Evolutionary conservation across 2,113 vertebrate species (phyloP), one percentile per base, ranked within the genome.

Genomic region (Antennarius striatus): DNA sequence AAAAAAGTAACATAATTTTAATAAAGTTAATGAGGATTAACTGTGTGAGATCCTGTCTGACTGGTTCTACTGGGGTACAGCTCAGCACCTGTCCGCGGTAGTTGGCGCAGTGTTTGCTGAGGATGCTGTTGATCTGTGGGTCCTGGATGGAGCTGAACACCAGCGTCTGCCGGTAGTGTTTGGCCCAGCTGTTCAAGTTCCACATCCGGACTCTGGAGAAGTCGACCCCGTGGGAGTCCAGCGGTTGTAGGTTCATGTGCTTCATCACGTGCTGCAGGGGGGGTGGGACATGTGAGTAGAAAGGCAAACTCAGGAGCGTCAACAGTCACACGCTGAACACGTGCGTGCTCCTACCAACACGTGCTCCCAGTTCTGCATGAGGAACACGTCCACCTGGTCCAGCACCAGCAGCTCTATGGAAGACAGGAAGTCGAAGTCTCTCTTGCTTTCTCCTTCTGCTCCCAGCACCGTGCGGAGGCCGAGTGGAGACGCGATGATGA

Each of bases 361-460:
- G 0, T 99, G 98, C 50, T 99, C 98, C 98, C 98, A 99, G 68
- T 99, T 99, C 91, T 99, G 98, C 98, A 99, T 99, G 75, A 99
- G 94, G 77, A 95, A 95, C 55, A 99, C 84, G n/a, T 99, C 97
- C 1, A 94, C 94, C 84, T 98, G 96, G 77, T 99, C 98, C 59
- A 99, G 87, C 59, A 99, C 84, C 59, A 99, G 93, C 54, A 99
- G 77, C 90, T 99, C 96, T n/a, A 99, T 71, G 3, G 97, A 99
- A 0, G 97, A 96, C 1, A 99, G 87, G 81, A 99, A 99, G 91
- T 99, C 98, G 30, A 94, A 96, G 60, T 99, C 98, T 70, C 98
- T 92, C 60, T 94, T 95, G 70, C 91, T 92, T 47, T 99, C 97
- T 46, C 96, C 96, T 59, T 98, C 95, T 0, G 90, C 91, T 0